Conservation (phyloP, 2,797 vertebrate species). For the Bucorvus abyssinicus region DNA sequence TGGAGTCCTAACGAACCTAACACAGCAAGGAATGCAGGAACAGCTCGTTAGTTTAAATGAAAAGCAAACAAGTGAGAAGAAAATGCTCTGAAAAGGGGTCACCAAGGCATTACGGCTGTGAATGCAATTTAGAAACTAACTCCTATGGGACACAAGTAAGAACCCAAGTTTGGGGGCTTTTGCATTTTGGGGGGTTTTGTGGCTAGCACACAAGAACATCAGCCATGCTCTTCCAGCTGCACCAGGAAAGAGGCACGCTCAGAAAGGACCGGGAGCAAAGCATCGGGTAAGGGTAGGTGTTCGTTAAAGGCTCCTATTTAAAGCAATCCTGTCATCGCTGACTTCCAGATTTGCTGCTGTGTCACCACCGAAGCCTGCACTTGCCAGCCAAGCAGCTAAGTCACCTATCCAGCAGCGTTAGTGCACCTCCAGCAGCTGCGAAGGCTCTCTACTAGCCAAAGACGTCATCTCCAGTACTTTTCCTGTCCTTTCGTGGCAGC, state of each 20-base stretch:
- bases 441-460: neutral
- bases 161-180: neutral
- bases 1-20: slow-evolving; percentile 41
- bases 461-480: neutral
- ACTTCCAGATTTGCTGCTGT: neutral
- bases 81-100: neutral
- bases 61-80: slow-evolving; percentile 13
- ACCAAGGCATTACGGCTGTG: neutral
- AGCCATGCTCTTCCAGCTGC: neutral
- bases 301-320: neutral
- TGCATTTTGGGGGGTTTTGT: rapidly evolving
- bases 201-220: neutral
- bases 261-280: neutral
- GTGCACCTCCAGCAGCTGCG: neutral
- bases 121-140: neutral
- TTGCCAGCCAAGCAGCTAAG: neutral
- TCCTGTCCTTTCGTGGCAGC: neutral
- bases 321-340: neutral
- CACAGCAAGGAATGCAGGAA: slow-evolving; percentile 34
- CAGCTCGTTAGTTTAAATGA: slow-evolving; percentile 36
- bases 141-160: neutral
- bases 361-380: neutral
- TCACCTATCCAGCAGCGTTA: neutral
- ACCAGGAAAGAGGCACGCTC: neutral
- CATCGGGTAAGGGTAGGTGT: rapidly evolving